Evolutionary conservation across 2,113 vertebrate genomes (phyloP), one percentile per base, ranked within the genome.

Genomic region (Chauna torquata): DNA sequence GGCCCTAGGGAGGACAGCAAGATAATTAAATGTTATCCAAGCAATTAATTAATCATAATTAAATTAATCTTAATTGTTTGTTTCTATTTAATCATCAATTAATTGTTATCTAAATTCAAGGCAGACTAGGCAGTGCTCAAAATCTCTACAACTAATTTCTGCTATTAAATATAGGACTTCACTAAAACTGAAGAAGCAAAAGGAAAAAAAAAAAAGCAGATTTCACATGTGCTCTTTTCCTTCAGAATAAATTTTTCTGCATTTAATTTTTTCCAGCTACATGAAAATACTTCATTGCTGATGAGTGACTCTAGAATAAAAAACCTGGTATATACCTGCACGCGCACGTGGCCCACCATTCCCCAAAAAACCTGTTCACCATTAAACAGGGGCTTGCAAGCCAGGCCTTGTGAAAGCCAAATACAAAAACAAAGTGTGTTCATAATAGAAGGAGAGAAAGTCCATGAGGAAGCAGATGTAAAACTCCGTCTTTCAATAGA

Each of bases 311-410:
- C 58, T 10, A 40, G 45, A 76, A 58, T 18, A 45, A 47, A 50
- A 81, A 81, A 30, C 36, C 45, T 20, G 11, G 0, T 4, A 2
- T 6, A 16, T 15, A 70, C 58, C 79, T 83, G 54, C 4, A 6
- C 2, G 18, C 3, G 25, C 61, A 13, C 14, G 2, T 10, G 49
- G 65, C 28, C 40, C 7, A 3, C 0, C 0, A 5, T 50, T 45
- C 66, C 36, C 62, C 18, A 9, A 32, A 75, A 54, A 75, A 18
- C 11, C 25, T 57, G 18, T 32, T 92, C 9, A 0, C 36, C 30
- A 16, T 57, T 44, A 86, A 77, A 28, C 7, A 2, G 0, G 7
- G 4, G 0, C 62, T 71, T 82, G 27, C 50, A 78, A 25, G 52
- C 7, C 55, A 12, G 16, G 5, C 13, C 38, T 42, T 7, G 40